These are phyloP conservation scores for Tineola bisselliella DNA, from an alignment of 2,888 invertebrate genomes.

Conservation along the genomic window DNA sequence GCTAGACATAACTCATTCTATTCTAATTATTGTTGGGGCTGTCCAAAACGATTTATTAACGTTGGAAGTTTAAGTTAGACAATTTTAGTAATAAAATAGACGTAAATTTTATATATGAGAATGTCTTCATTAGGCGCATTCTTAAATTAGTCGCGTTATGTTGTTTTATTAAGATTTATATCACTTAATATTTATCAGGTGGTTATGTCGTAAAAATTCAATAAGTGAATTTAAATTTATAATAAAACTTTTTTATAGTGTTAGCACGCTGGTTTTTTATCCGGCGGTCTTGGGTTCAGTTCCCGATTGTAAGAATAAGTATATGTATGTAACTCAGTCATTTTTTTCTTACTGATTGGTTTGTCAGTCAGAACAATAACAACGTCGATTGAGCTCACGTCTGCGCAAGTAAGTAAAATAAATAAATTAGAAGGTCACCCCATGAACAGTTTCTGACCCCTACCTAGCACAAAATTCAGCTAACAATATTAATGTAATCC, in stretches of 20 bases:
- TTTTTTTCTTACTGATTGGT: not conserved
- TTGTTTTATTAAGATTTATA: not conserved
- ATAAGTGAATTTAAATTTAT: not conserved
- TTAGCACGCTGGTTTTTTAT: too few relatives aligned
- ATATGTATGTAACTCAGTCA: not conserved
- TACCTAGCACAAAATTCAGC: slow-evolving; percentile 46
- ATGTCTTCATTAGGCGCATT: not conserved
- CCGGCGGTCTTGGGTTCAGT: too few relatives aligned
- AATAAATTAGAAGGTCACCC: not conserved
- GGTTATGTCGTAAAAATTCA: not conserved
- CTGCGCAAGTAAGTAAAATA: not conserved
- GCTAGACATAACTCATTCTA: slow-evolving; percentile 30
- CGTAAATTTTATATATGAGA: not conserved
- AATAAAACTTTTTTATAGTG: not conserved
- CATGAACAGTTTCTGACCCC: slow-evolving; percentile 42
- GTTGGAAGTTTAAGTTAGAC: slow-evolving; percentile 14
- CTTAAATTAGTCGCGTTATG: not conserved
- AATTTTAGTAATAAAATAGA: not conserved
- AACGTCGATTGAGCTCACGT: not conserved
- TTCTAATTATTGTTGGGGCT: slow-evolving; percentile 49
- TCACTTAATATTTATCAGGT: not conserved
- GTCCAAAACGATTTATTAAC: slow-evolving; percentile 49
- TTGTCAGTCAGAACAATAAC: not conserved
- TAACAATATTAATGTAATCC: slow-evolving; percentile 56
- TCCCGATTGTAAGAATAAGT: too few relatives aligned